These are phyloP conservation scores for Caenorhabditis sp. DNA, from an alignment of 2,888 invertebrate genomes.

Conservation along the genomic window DNA sequence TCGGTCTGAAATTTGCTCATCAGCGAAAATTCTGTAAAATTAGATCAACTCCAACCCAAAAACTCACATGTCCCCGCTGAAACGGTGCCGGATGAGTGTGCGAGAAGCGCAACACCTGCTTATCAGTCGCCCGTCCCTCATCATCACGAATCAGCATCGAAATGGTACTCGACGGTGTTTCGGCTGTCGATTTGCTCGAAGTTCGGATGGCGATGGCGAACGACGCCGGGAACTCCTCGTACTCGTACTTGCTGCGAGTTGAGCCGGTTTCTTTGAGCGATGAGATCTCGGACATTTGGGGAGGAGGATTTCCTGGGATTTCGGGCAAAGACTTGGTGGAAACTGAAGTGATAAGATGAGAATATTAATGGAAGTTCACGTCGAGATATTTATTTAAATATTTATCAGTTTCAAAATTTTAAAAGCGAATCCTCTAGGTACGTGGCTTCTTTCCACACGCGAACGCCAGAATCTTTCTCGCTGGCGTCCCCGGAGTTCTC, in stretches of 20 bases:
- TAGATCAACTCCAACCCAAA: neutral
- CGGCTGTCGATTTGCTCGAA: constrained; percentile 9
- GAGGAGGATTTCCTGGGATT: too few relatives aligned
- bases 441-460: constrained; percentile 7
- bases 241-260: constrained; percentile 28
- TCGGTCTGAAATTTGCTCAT: constrained; percentile 51
- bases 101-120: constrained; percentile 44
- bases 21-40: neutral
- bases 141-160: constrained; percentile 46
- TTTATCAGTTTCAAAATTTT: too few relatives aligned
- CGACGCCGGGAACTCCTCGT: constrained; percentile 40
- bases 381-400: too few relatives aligned
- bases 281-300: neutral
- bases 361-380: neutral
- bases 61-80: constrained; percentile 53
- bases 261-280: constrained; percentile 31
- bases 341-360: neutral
- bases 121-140: constrained; percentile 48
- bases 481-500: neutral
- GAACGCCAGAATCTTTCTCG: constrained; percentile 3
- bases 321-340: too few relatives aligned
- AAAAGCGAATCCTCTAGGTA: too few relatives aligned
- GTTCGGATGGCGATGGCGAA: constrained; percentile 55
- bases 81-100: constrained; percentile 56
- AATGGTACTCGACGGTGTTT: constrained; percentile 22